A percentile compares a stretch with the other conserved stretches of the same genome.
Evolutionary conservation across 1,140 invertebrate genomes (phyloP).

Genomic region (Papilio aristodemus): DNA sequence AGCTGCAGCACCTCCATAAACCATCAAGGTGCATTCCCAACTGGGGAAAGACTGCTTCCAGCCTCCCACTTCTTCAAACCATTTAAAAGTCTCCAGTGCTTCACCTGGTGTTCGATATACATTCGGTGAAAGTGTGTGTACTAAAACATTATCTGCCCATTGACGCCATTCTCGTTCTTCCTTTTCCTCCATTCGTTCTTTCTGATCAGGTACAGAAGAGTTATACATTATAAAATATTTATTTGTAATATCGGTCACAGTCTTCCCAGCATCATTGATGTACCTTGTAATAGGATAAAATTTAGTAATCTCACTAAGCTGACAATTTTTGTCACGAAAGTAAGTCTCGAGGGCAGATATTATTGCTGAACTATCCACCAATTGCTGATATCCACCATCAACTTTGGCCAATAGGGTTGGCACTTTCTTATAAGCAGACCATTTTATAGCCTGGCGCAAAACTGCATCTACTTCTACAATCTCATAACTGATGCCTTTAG

Average conservation of each 20-base stretch:
- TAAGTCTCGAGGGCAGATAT: constrained; percentile 93
- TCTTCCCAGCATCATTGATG: constrained; percentile 85
- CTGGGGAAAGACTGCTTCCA: constrained; percentile 94
- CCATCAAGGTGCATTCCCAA: constrained; percentile 92
- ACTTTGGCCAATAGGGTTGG: constrained; percentile 93
- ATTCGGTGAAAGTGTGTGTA: constrained; percentile 97
- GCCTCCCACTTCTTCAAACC: constrained; percentile 94
- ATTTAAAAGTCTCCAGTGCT: constrained; percentile 93
- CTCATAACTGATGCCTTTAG: constrained; percentile 96
- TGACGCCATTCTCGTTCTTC: constrained; percentile 96
- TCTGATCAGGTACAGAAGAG: constrained; percentile 78
- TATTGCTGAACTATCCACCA: constrained; percentile 97
- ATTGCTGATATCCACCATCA: constrained; percentile 87
- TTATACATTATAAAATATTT: constrained; percentile 97
- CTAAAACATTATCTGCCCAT: constrained; percentile 95
- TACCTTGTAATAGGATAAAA: constrained; percentile 90
- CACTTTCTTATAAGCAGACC: constrained; percentile 97
- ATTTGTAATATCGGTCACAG: constrained; percentile 91
- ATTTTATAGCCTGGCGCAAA: constrained; percentile 93
- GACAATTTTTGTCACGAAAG: constrained; percentile 83
- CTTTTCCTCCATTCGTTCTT: no score
- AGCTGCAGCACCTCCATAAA: constrained; percentile 95
- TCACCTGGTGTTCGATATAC: constrained; percentile 94
- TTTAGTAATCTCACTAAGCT: constrained; percentile 86
- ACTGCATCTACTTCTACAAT: constrained; percentile 98